phyloP scores from a whole-genome alignment of 1,140 invertebrate genomes.

The Leptopilina boulardi region DNA sequence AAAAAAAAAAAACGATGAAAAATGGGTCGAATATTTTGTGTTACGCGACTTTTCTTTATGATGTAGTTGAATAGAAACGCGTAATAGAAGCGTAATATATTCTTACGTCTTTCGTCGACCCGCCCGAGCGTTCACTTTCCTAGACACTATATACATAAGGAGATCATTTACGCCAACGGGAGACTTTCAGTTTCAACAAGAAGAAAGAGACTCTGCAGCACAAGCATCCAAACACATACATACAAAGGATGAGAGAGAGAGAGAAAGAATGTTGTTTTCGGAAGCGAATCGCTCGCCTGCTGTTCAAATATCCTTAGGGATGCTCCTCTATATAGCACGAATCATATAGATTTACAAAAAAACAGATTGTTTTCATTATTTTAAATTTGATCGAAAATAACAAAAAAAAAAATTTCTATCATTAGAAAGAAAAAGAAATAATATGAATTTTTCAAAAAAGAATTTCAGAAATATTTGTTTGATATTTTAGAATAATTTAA shows the following conservation, averaged over 20 bases:
- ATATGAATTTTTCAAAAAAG: no score
- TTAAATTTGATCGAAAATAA: no score
- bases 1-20: neutral
- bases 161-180: constrained; percentile 1
- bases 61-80: constrained; percentile 14
- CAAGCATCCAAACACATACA: neutral
- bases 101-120: constrained; percentile 16
- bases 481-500: no score
- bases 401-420: no score
- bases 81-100: constrained; percentile 4
- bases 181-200: constrained; percentile 24
- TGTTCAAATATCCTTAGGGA: neutral
- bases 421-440: no score
- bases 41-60: constrained; percentile 1
- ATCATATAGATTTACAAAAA: neutral
- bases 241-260: neutral
- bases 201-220: neutral
- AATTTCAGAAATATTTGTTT: no score
- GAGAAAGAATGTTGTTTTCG: constrained; percentile 29
- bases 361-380: no score
- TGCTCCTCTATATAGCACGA: neutral
- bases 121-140: constrained; percentile 27
- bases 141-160: neutral
- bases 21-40: constrained; percentile 15
- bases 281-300: neutral